Base-by-base conservation (phyloP, 2,113 vertebrate genomes). In the Pangasianodon hypophthalmus region DNA sequence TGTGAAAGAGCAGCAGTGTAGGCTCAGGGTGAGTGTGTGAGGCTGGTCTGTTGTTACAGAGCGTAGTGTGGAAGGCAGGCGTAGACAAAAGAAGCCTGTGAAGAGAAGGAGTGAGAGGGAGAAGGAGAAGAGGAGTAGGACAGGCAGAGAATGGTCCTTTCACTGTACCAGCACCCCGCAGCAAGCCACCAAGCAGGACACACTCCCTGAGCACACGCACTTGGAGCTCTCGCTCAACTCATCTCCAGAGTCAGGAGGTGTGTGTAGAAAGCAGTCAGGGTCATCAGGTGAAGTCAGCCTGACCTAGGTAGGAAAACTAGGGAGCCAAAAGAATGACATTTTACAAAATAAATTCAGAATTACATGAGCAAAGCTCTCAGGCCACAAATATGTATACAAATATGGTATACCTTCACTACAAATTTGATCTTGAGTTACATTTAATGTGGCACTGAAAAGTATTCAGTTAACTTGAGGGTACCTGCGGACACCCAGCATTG, bases 31-130 rank as follows among this genome's bases (percentile, higher is more conserved):
- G 85, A 89, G 85, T 44, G 60, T 41, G 54, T 50, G 32, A 75
- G 87, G 85, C 24, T 54, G 16, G 41, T 92, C 32, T 93, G 62
- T 67, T 85, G 88, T 95, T 92, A 32, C 92, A 94, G 92, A 91
- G 67, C 85, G 88, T 92, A 91, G 92, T 50, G 89, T 93, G 85
- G 54, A 91, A 75, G 87, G 88, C 83, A 93, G 84, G 64, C 81
- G 87, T 91, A 94, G 86, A 91, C 52, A 89, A 87, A 88, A 91
- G 50, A 84, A 85, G 54, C 32, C 48, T 48, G 84, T 14, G 60
- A 89, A 80, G 71, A 88, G 89, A 83, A 21, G 60, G 58, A 87
- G 54, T 58, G 89, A 91, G 91, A 87, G 26, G 89, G 87, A 88
- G 90, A 93, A 41, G 54, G 93, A 92, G 90, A 83, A 48, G 90